These are phyloP conservation scores for Tupaia chinensis DNA, from an alignment of 2,113 vertebrate species.

Conservation along the genomic window DNA sequence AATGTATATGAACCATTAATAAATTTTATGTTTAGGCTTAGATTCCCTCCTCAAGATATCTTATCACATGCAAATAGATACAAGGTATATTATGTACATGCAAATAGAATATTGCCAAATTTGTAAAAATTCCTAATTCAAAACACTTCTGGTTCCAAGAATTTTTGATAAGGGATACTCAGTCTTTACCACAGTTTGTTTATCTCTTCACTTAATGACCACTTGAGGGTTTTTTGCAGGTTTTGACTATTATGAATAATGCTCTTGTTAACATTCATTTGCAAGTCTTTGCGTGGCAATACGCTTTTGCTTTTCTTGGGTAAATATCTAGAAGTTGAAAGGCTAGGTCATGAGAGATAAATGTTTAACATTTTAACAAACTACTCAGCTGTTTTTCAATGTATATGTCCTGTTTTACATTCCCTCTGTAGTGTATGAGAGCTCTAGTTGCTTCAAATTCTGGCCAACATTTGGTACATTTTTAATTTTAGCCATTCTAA, in stretches of 20 bases:
- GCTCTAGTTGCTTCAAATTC: slow-evolving; percentile 35
- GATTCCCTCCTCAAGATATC: no score
- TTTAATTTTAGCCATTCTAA: slow-evolving; percentile 14
- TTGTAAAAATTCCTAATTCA: no score
- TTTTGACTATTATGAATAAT: slow-evolving; percentile 26
- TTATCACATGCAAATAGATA: no score
- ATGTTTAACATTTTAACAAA: slow-evolving; percentile 50
- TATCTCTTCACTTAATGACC: neutral
- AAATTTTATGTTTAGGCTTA: no score
- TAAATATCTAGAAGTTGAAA: neutral
- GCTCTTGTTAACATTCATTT: neutral
- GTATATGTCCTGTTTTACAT: slow-evolving; percentile 31
- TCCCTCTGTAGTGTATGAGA: neutral
- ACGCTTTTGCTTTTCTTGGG: slow-evolving; percentile 15
- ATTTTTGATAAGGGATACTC: no score
- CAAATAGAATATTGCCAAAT: no score
- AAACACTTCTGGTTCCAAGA: no score
- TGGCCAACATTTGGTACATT: neutral
- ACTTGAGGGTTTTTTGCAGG: slow-evolving; percentile 38
- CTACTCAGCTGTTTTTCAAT: neutral
- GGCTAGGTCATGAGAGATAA: neutral
- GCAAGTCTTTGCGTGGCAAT: neutral
- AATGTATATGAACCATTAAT: no score
- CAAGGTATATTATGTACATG: no score
- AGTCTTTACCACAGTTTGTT: neutral